Percentiles rank a stretch among this genome's conserved stretches.
phyloP scores from a whole-genome alignment of 2,888 invertebrate species.

The Machimus rusticus region DNA sequence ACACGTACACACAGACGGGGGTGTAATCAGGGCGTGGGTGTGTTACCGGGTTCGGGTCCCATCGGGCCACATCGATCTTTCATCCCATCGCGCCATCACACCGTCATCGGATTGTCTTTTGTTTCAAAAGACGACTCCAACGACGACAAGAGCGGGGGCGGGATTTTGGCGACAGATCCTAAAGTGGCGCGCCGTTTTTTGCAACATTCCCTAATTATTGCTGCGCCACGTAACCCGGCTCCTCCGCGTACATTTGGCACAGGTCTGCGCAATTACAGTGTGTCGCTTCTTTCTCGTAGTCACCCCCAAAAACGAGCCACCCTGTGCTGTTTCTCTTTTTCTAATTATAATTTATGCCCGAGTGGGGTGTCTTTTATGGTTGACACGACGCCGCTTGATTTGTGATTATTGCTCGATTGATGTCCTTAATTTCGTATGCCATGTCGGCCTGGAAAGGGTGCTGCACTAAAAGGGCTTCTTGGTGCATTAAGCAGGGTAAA shows the following conservation, averaged over 20 bases:
- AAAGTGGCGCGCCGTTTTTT: neutral
- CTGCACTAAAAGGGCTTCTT: neutral
- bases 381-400: constrained; percentile 48
- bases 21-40: neutral
- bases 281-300: neutral
- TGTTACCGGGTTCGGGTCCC: neutral
- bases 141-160: neutral
- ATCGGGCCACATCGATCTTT: constrained; percentile 25
- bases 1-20: neutral
- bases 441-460: neutral
- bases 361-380: constrained; percentile 48
- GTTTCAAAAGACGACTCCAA: neutral
- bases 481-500: neutral
- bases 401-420: constrained; percentile 50
- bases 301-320: neutral
- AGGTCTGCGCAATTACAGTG: constrained; percentile 18
- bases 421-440: constrained; percentile 47
- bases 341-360: constrained; percentile 49
- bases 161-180: neutral
- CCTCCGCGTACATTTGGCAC: neutral
- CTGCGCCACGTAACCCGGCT: neutral
- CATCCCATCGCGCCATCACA: constrained; percentile 3
- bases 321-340: constrained; percentile 32
- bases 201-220: constrained; percentile 15
- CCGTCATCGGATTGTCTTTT: neutral